phyloP scores from a whole-genome alignment of 2,797 vertebrate genomes.

The Mycteria americana region DNA sequence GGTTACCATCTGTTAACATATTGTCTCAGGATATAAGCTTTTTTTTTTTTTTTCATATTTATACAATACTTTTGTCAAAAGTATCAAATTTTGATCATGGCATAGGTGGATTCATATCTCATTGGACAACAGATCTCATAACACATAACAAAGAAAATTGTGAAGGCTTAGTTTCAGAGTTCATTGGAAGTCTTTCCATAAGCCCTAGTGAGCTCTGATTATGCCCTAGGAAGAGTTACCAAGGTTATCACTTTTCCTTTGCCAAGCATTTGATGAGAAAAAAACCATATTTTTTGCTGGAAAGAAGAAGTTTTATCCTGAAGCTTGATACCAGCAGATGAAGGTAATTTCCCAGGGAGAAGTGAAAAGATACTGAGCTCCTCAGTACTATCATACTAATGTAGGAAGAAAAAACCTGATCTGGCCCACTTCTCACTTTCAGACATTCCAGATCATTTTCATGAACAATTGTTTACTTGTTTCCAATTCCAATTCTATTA shows the following conservation, averaged over 20 bases:
- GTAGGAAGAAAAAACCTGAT: slow-evolving; percentile 21
- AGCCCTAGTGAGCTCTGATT: background rate
- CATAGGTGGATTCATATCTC: background rate
- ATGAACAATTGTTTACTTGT: background rate
- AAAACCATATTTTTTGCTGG: background rate
- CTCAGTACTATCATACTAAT: slow-evolving; percentile 39
- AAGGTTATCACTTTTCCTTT: background rate
- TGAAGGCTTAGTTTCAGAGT: background rate
- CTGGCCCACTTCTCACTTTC: slow-evolving; percentile 67
- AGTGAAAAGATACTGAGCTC: slow-evolving; percentile 72
- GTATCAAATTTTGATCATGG: slow-evolving; percentile 4
- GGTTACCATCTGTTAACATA: background rate
- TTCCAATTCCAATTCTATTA: background rate
- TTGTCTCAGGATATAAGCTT: background rate
- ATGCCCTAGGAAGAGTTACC: background rate
- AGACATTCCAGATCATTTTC: slow-evolving; percentile 2
- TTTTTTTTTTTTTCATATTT: background rate
- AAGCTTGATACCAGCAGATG: slow-evolving; percentile 6
- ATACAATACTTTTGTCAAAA: slow-evolving; percentile 10
- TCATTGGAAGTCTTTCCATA: background rate
- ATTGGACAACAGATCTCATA: background rate
- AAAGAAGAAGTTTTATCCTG: slow-evolving; percentile 67
- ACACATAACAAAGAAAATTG: slow-evolving; percentile 6
- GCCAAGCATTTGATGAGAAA: slow-evolving; percentile 16
- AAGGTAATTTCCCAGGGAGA: slow-evolving; percentile 79